These are phyloP conservation scores for Todiramphus chloris DNA, from an alignment of 2,113 vertebrate genomes.

Conservation along the genomic window DNA sequence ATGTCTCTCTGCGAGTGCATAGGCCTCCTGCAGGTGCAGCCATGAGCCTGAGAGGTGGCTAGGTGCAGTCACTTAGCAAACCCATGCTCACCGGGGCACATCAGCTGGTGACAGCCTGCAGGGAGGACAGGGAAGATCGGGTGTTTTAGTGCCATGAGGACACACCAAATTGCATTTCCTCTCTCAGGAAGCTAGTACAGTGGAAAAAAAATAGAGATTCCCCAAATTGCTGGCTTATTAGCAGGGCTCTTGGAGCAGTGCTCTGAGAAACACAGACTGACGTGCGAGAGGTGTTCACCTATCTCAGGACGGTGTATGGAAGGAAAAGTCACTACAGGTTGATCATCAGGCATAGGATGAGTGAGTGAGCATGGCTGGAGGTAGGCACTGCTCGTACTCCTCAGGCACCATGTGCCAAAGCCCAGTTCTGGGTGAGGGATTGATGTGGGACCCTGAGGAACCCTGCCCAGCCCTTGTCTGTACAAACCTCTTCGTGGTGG, in stretches of 20 bases:
- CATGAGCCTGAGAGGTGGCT: rapidly evolving
- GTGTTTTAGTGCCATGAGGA: background rate
- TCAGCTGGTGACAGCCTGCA: background rate
- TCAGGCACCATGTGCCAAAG: rapidly evolving
- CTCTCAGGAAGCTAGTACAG: background rate
- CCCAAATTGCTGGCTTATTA: background rate
- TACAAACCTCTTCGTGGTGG: background rate
- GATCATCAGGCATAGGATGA: background rate
- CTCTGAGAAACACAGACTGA: background rate
- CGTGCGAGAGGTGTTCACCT: background rate
- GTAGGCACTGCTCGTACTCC: background rate
- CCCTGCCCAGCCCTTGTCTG: background rate
- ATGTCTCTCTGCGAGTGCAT: rapidly evolving
- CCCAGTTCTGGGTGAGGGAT: background rate
- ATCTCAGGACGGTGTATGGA: background rate
- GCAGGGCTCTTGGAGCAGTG: background rate
- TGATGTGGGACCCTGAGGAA: rapidly evolving
- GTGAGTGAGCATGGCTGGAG: background rate
- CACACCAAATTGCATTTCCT: background rate
- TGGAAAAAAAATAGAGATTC: background rate
- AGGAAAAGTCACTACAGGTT: background rate
- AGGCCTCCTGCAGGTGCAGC: rapidly evolving
- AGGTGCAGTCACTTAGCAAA: background rate
- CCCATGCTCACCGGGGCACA: background rate
- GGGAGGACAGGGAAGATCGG: background rate